Evolutionary conservation across 2,888 invertebrate genomes (phyloP).

Genomic region (Copidosoma aretas): DNA sequence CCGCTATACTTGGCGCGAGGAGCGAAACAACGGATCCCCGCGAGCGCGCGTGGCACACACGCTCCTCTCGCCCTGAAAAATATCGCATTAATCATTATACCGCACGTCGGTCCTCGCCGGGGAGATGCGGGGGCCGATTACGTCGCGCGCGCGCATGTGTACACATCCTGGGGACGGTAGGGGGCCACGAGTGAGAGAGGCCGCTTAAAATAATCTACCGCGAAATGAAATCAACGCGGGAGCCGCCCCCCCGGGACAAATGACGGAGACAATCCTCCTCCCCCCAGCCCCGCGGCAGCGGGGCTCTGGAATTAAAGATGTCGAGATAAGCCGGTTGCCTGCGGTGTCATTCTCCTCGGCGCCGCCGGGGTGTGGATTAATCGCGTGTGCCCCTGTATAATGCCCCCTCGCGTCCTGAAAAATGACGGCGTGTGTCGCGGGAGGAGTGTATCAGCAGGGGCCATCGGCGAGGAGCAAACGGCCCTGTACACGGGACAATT

Average conservation of each 20-base stretch:
- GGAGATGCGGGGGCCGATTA: constrained; percentile 41
- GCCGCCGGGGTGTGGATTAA: constrained; percentile 24
- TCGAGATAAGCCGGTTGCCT: constrained; percentile 57
- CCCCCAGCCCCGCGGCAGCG: constrained; percentile 41
- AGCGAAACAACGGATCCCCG: constrained; percentile 35
- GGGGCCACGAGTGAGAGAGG: constrained; percentile 40
- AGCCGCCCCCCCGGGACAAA: constrained; percentile 58
- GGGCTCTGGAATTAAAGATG: constrained; percentile 63
- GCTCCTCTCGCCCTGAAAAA: constrained; percentile 47
- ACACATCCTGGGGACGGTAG: constrained; percentile 1
- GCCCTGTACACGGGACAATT: no score
- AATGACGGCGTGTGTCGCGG: no score
- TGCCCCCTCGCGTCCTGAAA: not conserved
- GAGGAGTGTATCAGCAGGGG: no score
- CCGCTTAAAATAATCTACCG: constrained; percentile 61
- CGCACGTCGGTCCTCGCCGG: not conserved
- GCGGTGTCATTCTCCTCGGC: constrained; percentile 50
- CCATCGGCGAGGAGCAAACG: not conserved
- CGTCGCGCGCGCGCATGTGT: constrained; percentile 13
- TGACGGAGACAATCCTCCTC: constrained; percentile 54
- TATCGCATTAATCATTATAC: constrained; percentile 58
- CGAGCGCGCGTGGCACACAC: not conserved
- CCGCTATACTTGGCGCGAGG: no score
- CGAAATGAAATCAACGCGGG: constrained; percentile 62
- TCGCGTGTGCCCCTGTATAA: constrained; percentile 8